These are phyloP conservation scores for Nycticorax nycticorax DNA, from an alignment of 2,113 vertebrate species.

Conservation along the genomic window DNA sequence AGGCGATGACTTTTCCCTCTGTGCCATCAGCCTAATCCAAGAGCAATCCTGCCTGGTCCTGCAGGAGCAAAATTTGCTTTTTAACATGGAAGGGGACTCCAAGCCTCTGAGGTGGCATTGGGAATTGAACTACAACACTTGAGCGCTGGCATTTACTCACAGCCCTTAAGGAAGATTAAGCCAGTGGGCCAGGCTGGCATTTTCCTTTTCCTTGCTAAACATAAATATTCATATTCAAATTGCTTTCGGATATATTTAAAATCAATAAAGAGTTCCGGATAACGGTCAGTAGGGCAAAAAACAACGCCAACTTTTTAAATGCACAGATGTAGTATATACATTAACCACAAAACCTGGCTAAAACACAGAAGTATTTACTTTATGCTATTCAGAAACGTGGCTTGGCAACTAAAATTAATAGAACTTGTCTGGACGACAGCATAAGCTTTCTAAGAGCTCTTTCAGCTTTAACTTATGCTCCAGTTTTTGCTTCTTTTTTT, in stretches of 20 bases:
- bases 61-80: neutral
- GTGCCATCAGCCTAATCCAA: neutral
- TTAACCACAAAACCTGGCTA: neutral
- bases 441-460: conserved; percentile 29
- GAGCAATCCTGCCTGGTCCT: neutral
- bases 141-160: neutral
- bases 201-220: neutral
- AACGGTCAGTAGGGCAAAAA: conserved; percentile 1
- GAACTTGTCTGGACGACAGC: conserved; percentile 18
- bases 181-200: neutral
- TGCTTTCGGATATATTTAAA: conserved; percentile 44
- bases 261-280: conserved; percentile 4
- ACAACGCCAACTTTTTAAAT: neutral
- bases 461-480: conserved; percentile 16
- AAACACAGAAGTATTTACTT: conserved; percentile 50
- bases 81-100: neutral
- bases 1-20: conserved; percentile 23
- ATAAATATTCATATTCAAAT: conserved; percentile 26
- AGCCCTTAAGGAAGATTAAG: neutral
- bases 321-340: neutral
- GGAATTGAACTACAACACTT: neutral
- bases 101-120: neutral
- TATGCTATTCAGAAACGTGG: conserved; percentile 37
- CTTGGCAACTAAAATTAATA: conserved; percentile 47
- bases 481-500: neutral